Evolutionary conservation across 2,797 vertebrate genomes (phyloP), one percentile per base, ranked within the genome.

Genomic region (Lutjanus campechanus): DNA sequence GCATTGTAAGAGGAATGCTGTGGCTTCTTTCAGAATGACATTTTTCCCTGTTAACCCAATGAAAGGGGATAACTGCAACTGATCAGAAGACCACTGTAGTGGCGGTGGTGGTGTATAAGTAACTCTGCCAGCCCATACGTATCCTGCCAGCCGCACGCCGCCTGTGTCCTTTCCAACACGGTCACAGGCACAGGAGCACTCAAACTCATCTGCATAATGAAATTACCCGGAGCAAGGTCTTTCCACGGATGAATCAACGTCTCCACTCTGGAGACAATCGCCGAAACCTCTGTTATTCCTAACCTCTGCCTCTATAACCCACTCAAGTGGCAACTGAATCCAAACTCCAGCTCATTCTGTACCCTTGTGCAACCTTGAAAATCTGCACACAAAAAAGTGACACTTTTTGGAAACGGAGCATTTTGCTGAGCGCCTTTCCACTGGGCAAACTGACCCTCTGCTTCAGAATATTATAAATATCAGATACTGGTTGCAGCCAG

Each of bases 1-100:
- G 79, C 93, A 93, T 93, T 89, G 84, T 91, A 66, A 56, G 79
- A 93, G 90, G 91, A 95, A 95, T 93, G 92, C 82, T 93, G 93
- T 59, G 94, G 93, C 80, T 93, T 95, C 85, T 79, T 83, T 71
- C 62, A 66, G 69, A 86, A 83, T 86, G 73, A 79, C 77, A 60
- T 85, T 89, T 88, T 62, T 75, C 82, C 79, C 86, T 79, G 83
- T 90, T 82, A 88, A 85, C 84, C 83, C 71, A 74, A 85, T 69
- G 77, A 88, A 87, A 86, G 79, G 67, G 87, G 79, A 90, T 92
- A 84, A 89, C 83, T 90, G 90, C 79, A 73, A 74, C 62, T 85
- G 87, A 89, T 90, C 87, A 82, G 73, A 82, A 83, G 86, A 69
- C 85, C 80, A 7, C 55, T 79, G 80, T 25, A 19, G 77, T 50